phyloP scores from a whole-genome alignment of 64 coral and sea anemone genomes.

The Catalaphyllia jardinei region DNA sequence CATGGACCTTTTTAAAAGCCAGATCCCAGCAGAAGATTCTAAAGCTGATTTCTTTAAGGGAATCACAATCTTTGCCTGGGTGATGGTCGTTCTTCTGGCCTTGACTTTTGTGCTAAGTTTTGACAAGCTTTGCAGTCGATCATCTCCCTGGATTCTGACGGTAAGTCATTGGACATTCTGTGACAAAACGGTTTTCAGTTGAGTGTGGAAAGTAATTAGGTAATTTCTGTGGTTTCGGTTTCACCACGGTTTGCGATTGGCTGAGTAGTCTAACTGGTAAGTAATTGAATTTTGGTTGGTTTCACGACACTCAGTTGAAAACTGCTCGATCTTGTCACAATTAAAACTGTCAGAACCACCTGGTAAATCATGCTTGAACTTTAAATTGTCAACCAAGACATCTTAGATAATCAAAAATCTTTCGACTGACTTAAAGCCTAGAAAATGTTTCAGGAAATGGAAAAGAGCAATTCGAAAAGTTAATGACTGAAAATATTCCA shows the following conservation, averaged over 20 bases:
- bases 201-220: too few relatives aligned
- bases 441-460: too few relatives aligned
- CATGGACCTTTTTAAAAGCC: not conserved
- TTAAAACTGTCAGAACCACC: not conserved
- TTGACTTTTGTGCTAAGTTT: slow-evolving; percentile 14
- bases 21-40: not conserved
- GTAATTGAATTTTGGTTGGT: too few relatives aligned
- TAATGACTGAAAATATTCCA: too few relatives aligned
- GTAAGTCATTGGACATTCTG: not conserved
- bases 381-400: not conserved
- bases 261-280: not conserved
- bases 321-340: not conserved
- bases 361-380: not conserved
- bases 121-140: slow-evolving; percentile 23
- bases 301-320: too few relatives aligned
- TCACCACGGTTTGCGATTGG: not conserved
- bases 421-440: too few relatives aligned
- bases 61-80: slow-evolving; percentile 27
- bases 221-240: too few relatives aligned
- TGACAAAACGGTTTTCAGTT: too few relatives aligned
- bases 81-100: slow-evolving; percentile 18
- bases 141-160: slow-evolving; percentile 9
- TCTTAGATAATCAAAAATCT: too few relatives aligned
- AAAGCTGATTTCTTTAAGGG: slow-evolving; percentile 23
- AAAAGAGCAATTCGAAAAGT: too few relatives aligned